These are phyloP conservation scores for rabbit (Oryctolagus cuniculus) DNA, from an alignment of 2,113 vertebrate genomes.

Conservation along the genomic window mOryCun1.1 NC_091438.1:56776501-56777000, in stretches of 20 bases:
- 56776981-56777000: neutral
- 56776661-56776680: conserved; percentile 10
- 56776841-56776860: conserved; percentile 25
- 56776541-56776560: too few relatives aligned
- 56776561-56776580: too few relatives aligned
- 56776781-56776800: conserved; percentile 14
- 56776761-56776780: neutral
- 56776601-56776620: too few relatives aligned
- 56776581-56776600: too few relatives aligned
- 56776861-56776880: neutral
- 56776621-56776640: too few relatives aligned
- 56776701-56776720: neutral
- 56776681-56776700: neutral
- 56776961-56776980: neutral
- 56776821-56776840: conserved; percentile 32
- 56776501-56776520: too few relatives aligned
- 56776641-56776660: neutral
- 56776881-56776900: neutral
- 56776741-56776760: conserved; percentile 15
- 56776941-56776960: neutral
- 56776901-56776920: neutral
- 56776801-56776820: conserved; percentile 9
- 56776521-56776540: too few relatives aligned
- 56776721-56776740: neutral
- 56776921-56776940: neutral